Evolutionary conservation across 2,888 invertebrate genomes (phyloP), one percentile per base, ranked within the genome.

Genomic region (Cephus pulcher): DNA sequence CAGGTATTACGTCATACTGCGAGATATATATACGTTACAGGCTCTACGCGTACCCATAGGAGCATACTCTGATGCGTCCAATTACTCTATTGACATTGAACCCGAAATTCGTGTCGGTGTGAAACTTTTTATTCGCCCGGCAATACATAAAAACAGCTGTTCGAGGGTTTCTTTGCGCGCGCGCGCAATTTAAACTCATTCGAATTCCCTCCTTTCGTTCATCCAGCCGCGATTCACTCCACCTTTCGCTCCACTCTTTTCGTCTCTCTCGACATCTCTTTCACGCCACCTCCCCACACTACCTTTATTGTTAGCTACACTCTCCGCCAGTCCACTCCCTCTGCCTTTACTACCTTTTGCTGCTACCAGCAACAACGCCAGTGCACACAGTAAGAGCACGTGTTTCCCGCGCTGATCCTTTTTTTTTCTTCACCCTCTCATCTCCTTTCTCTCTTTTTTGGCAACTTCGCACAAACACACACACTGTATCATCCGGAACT

Each of bases 161-260:
- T 75, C 40, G 71, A 32, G 71, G 15, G 32, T 73, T 30, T 33
- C 33, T 11, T 71, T 71, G 32, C 32, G 71, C 71, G 71, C 71
- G 71, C 70, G 30, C 34, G 23, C 35, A 85, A 87, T 85, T 81
- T 83, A 76, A 71, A 33, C 34, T 71, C 71, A 79, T 80, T 81
- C 82, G 80, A 84, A 86, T 80, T 80, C 73, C 78, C 80, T 81
- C 80, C 82, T 85, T 85, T 82, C 37, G 69, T 37, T 56, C 35
- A 23, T 33, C n/a, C 34, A 33, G 30, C 56, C 32, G 2, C 73
- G 68, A 77, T 56, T 23, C 56, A 56, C 56, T 56, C 40, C 76
- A 70, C 74, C 78, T 74, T 77, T 30, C 30, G 71, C 30, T 23
- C 12, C 30, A 71, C 71, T 34, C 71, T 34, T 71, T 34, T 32